These are phyloP conservation scores for Graptemys geographica DNA, from an alignment of 2,797 vertebrate species.

Conservation along the genomic window DNA sequence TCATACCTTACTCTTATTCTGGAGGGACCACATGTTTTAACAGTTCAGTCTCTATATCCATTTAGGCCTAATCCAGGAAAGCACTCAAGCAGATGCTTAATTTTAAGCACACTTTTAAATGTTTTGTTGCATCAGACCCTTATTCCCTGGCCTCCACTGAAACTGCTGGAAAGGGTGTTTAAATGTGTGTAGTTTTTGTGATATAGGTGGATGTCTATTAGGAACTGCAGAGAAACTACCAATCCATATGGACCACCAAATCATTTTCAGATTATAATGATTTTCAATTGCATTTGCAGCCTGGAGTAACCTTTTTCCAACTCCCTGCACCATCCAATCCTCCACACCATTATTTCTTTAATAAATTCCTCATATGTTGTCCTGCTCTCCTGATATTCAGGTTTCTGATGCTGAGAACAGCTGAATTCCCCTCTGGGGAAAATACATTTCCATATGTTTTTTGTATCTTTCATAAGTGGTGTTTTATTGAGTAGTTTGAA, in stretches of 20 bases:
- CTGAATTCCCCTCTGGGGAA: slow-evolving; percentile 65
- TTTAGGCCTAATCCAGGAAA: slow-evolving; percentile 40
- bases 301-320: slow-evolving; percentile 55
- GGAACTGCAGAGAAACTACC: slow-evolving; percentile 69
- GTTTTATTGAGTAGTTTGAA: slow-evolving; percentile 70
- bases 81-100: slow-evolving; percentile 67
- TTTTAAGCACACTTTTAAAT: slow-evolving; percentile 60
- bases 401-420: slow-evolving; percentile 69
- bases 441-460: slow-evolving; percentile 68
- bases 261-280: slow-evolving; percentile 56
- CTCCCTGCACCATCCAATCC: slow-evolving; percentile 18
- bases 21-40: slow-evolving; percentile 24
- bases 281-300: slow-evolving; percentile 67
- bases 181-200: slow-evolving; percentile 67
- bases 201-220: slow-evolving; percentile 70
- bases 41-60: slow-evolving; percentile 6
- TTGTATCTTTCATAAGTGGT: slow-evolving; percentile 47
- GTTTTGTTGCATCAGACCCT: slow-evolving; percentile 57
- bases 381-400: slow-evolving; percentile 67
- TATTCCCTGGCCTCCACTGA: slow-evolving; percentile 43
- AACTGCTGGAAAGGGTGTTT: slow-evolving; percentile 58
- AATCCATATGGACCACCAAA: slow-evolving; percentile 73
- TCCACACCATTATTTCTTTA: slow-evolving; percentile 63
- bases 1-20: slow-evolving; percentile 6
- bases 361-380: slow-evolving; percentile 73